Evolutionary conservation across 2,888 invertebrate genomes (phyloP), one percentile per base, ranked within the genome.

Genomic region (Mimachlamys varia): DNA sequence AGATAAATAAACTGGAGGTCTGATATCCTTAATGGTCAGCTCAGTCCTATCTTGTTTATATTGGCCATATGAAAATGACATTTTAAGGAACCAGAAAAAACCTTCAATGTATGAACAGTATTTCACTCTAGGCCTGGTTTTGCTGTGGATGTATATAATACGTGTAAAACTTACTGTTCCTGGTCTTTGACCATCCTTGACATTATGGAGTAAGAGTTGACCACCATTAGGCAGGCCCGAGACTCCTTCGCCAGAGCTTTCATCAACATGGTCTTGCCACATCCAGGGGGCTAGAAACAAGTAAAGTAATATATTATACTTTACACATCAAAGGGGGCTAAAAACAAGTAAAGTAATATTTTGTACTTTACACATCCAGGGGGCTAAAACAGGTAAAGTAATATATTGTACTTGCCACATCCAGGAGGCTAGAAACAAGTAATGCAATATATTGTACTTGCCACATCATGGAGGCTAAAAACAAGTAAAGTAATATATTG

Each of bases 261-360:
- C 76, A 76, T 76, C 76, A 76, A 15, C 33, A 76, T 76, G 15
- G 76, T 33, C 76, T 76, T 76, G 12, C 76, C 76, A 76, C 76
- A 76, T 19, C 76, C 76, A 4, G 76, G 76, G 76, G 76, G 76
- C 76, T 76, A 76, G 15, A 33, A 22, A 58, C 27, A 76, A 10
- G 33, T 2, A 76, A 27, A 33, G 76, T 4, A 27, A 76, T 7
- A 76, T 7, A 19, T 19, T 58, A 10, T 19, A 76, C 33, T 27
- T 27, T 17, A 0, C 76, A 76, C 76, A 76, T 1, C 27, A 33
- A n/a, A 4, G 27, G 76, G 76, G 76, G 76, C 76, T 33, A 76
- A 33, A 33, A 15, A 2, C 27, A 27, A 76, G 15, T 76, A 76
- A 10, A 12, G 76, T 12, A 33, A 33, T 17, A 76, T 2, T 27